A percentile compares a stretch with the other conserved stretches of the same genome.
Evolutionary conservation across 2,888 invertebrate species (phyloP).

Genomic region (Tenodera sinensis): DNA sequence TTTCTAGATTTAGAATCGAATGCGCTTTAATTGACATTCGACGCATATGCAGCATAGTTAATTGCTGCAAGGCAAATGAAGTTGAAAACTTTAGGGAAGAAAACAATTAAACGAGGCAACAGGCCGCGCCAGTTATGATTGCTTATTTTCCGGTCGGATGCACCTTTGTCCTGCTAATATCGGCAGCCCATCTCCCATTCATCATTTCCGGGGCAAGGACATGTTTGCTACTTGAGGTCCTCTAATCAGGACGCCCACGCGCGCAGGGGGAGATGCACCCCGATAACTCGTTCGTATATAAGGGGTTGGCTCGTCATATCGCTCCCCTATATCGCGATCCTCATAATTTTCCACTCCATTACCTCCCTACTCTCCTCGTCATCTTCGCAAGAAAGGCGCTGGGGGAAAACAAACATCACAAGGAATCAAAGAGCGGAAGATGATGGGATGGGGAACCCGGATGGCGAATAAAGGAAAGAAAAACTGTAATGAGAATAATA

Average conservation of each 20-base stretch:
- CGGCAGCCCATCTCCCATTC: neutral
- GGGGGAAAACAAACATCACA: neutral
- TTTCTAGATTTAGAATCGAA: too few species aligned
- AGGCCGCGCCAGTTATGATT: neutral
- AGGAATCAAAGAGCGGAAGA: neutral
- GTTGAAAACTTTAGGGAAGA: neutral
- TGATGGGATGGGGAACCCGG: neutral
- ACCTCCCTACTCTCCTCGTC: neutral
- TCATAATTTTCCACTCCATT: conserved; percentile 30
- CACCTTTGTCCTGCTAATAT: neutral
- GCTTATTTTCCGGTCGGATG: neutral
- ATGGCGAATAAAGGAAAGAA: neutral
- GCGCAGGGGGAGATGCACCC: neutral
- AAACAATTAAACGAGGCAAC: neutral
- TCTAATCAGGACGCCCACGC: neutral
- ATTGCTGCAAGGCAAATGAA: neutral
- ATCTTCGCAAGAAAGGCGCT: neutral
- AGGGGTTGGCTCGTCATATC: conserved; percentile 13
- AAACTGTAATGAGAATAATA: neutral
- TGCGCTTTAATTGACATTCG: too few species aligned
- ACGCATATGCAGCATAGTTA: neutral
- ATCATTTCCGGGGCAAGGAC: neutral
- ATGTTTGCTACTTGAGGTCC: neutral
- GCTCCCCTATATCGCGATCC: conserved; percentile 6
- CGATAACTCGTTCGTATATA: neutral